Conservation (phyloP, 1,140 invertebrate genomes). For the Drosophila sp. region DNA sequence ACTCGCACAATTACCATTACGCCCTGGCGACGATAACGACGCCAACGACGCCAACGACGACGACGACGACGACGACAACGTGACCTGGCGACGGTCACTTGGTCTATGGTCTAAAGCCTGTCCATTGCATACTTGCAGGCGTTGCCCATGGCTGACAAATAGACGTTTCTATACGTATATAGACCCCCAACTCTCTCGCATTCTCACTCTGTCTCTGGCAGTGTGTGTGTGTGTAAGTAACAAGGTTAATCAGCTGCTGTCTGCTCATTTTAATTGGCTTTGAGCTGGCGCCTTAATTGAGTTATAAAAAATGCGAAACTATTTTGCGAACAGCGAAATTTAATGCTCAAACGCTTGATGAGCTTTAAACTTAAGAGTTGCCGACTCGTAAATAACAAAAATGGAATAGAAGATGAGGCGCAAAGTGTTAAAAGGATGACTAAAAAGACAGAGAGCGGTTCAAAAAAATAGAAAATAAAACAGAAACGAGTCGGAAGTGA, state of each 20-base stretch:
- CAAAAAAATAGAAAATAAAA: conserved; percentile 1
- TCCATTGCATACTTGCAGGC: conserved; percentile 57
- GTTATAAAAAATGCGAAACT: conserved; percentile 80
- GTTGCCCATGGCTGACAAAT: conserved; percentile 41
- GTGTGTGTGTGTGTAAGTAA: conserved; percentile 19
- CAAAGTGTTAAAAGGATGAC: conserved; percentile 16
- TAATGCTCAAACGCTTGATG: conserved; percentile 60
- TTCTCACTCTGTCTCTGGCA: too few species aligned
- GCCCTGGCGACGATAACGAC: conserved; percentile 46
- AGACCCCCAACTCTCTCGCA: not conserved
- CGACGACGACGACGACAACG: conserved; percentile 43
- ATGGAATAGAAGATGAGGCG: conserved; percentile 71
- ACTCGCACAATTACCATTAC: conserved; percentile 68
- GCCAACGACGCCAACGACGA: conserved; percentile 34
- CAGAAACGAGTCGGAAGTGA: not conserved
- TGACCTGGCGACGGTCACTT: conserved; percentile 78
- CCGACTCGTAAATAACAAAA: conserved; percentile 66
- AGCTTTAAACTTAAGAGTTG: conserved; percentile 75
- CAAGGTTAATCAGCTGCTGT: conserved; percentile 77
- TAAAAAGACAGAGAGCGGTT: conserved; percentile 1
- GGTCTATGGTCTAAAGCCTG: conserved; percentile 47
- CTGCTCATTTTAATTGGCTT: conserved; percentile 78
- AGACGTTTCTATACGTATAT: conserved; percentile 16
- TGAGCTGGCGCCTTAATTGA: conserved; percentile 70
- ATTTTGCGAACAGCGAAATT: conserved; percentile 62